Evolutionary conservation across 1,140 invertebrate species (phyloP), one percentile per base, ranked within the genome.

Genomic region (Diabrotica virgifera): DNA sequence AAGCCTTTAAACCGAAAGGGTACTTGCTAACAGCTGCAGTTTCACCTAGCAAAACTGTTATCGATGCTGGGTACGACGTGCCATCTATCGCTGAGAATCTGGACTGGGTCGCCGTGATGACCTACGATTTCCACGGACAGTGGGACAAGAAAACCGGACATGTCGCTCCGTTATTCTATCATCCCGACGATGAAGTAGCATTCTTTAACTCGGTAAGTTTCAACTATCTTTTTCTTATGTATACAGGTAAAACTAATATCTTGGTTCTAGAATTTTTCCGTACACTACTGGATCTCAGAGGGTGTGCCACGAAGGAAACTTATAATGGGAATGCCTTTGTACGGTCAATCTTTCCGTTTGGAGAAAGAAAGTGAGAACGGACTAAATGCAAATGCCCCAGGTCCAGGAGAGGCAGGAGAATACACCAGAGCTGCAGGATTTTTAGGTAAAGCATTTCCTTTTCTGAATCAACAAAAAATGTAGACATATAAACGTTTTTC

Each of bases 301-400:
- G 94, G 93, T 14, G 90, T 91, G 0, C 88, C 90, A 5, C 80
- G 87, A 0, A 85, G 88, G 14, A 95, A 91, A 70, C 82, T 96
- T 11, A 86, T 95, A 0, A 89, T 96, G 87, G 94, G 94, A 58
- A 91, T 96, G 85, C 93, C 93, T 0, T 77, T 94, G n/a, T 96
- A 96, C 75, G 94, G 93, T 0, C 92, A 95, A 76, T 88, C 91
- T 0, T 96, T 95, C 73, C 87, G 87, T 0, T 76, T 92, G 13
- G 80, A 80, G 53, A 79, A 80, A 37, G 75, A 80, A 7, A 82
- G 79, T 11, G 83, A 86, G 11, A 84, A 88, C 70, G 89, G 86
- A 0, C 75, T 95, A 2, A 92, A 93, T 74, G 83, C 88, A 0
- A 87, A 87, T 14, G 90, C 92, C 0, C 84, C 87, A 35, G 86